Percentiles rank a stretch among this genome's conserved stretches.
Conservation (phyloP, 2,113 vertebrate species). For the Pomatostomus ruficeps region DNA sequence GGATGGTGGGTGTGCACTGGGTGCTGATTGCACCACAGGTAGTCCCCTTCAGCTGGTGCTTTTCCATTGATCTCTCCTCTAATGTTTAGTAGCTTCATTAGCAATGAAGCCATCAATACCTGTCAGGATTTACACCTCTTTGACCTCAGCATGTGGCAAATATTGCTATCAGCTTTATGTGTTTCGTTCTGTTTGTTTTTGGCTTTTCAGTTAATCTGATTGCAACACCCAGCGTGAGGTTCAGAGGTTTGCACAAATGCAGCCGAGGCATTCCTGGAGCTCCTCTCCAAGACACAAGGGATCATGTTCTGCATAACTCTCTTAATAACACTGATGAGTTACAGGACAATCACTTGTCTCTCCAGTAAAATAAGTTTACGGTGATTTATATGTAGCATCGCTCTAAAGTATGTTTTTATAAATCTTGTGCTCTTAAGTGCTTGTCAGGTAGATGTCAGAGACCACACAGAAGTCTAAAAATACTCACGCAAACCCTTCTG, state of each 20-base stretch:
- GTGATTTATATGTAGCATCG: not conserved
- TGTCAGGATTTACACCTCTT: not conserved
- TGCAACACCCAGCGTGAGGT: not conserved
- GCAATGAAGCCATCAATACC: not conserved
- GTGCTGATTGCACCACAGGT: not conserved
- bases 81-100: not conserved
- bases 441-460: slow-evolving; percentile 3
- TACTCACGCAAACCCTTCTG: not conserved
- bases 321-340: not conserved
- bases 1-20: not conserved
- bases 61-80: not conserved
- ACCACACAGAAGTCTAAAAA: not conserved
- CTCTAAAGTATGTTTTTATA: not conserved
- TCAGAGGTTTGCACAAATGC: not conserved
- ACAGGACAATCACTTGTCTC: not conserved
- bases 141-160: not conserved
- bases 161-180: not conserved
- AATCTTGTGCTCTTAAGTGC: not conserved
- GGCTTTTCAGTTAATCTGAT: slow-evolving; percentile 5
- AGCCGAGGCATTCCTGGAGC: not conserved
- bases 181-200: not conserved
- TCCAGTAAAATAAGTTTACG: not conserved
- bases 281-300: not conserved
- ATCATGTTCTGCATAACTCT: not conserved
- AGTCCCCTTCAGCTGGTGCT: not conserved